Conservation (phyloP, 2,888 invertebrate species). For the Galerucella nymphaeae region DNA sequence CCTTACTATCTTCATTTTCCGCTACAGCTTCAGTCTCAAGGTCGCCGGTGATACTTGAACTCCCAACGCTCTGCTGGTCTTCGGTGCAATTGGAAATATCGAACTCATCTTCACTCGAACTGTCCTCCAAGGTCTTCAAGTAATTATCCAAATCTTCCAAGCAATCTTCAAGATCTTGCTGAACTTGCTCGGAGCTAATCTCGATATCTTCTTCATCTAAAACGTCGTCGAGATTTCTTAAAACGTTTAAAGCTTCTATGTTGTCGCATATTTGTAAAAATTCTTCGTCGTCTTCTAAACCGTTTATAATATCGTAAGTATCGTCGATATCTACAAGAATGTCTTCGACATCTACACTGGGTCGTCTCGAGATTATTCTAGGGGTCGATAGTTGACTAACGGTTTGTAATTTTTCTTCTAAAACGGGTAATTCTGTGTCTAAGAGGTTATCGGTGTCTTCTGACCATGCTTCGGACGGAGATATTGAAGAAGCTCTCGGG, state of each 20-base stretch:
- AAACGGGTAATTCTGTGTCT: conserved; percentile 60
- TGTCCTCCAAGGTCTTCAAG: conserved; percentile 64
- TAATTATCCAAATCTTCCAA: conserved; percentile 69
- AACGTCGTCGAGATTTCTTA: conserved; percentile 71
- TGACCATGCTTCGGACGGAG: conserved; percentile 35
- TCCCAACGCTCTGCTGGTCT: conserved; percentile 40
- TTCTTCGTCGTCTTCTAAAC: conserved; percentile 30
- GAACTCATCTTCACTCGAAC: conserved; percentile 41
- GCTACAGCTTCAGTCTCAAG: conserved; percentile 19
- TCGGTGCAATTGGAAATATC: conserved; percentile 37
- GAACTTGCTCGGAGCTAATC: conserved; percentile 54
- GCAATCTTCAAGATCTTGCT: conserved; percentile 56
- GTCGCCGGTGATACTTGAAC: conserved; percentile 38
- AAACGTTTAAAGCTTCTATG: conserved; percentile 66
- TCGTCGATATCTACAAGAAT: conserved; percentile 61
- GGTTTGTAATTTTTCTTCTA: conserved; percentile 60
- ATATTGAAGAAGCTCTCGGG: conserved; percentile 45
- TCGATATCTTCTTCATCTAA: conserved; percentile 62
- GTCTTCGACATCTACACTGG: conserved; percentile 60
- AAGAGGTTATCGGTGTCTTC: conserved; percentile 57
- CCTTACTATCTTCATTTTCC: conserved; percentile 18
- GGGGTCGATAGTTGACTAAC: conserved; percentile 42
- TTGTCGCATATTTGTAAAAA: conserved; percentile 39
- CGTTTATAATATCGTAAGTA: conserved; percentile 32
- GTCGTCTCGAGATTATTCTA: conserved; percentile 40